Percentiles rank a stretch among this genome's conserved stretches.
phyloP scores from a whole-genome alignment of 2,113 vertebrate genomes.

The Melanocharis versteri region DNA sequence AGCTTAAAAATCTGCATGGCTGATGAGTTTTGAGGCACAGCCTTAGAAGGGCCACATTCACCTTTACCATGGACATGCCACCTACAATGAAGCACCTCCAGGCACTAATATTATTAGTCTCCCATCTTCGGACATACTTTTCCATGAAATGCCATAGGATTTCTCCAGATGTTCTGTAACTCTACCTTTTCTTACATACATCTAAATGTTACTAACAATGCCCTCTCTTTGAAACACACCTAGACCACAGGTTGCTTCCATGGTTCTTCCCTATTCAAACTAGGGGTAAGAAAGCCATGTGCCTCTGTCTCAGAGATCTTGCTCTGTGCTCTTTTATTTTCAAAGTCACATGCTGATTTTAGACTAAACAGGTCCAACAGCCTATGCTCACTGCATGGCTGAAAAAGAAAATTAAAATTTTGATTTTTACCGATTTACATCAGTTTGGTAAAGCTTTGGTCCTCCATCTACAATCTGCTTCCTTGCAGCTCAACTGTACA shows the following conservation, averaged over 20 bases:
- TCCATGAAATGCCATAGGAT: neutral
- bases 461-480: neutral
- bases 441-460: neutral
- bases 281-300: neutral
- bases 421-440: neutral
- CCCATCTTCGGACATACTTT: neutral
- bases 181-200: neutral
- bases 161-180: neutral
- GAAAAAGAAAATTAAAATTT: neutral
- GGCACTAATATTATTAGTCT: neutral
- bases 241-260: neutral
- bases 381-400: neutral
- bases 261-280: neutral
- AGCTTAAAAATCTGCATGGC: neutral
- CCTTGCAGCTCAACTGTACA: neutral
- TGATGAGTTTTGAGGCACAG: neutral
- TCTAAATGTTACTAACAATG: neutral
- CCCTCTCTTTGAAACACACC: neutral
- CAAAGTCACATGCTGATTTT: neutral
- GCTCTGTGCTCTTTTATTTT: neutral
- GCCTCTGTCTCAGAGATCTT: neutral
- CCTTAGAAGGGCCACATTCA: neutral
- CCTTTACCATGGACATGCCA: neutral
- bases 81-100: neutral
- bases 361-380: neutral